These are phyloP conservation scores for Agapostemon virescens DNA, from an alignment of 2,888 invertebrate species.

Conservation along the genomic window DNA sequence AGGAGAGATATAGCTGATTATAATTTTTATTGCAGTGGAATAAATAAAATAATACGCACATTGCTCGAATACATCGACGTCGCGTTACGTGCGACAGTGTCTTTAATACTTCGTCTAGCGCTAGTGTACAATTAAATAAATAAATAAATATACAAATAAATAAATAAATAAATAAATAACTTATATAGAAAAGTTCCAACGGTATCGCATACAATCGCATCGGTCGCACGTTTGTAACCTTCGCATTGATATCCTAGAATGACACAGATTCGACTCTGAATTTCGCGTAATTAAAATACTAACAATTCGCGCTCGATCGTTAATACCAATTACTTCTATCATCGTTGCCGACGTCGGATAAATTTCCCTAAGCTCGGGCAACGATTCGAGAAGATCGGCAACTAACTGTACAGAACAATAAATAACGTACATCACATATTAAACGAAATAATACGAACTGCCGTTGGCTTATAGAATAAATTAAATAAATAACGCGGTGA, in stretches of 20 bases:
- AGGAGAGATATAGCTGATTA: slow-evolving; percentile 49
- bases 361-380: background rate
- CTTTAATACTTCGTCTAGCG: slow-evolving; percentile 41
- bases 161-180: slow-evolving; percentile 65
- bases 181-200: slow-evolving; percentile 33
- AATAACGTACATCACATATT: slow-evolving; percentile 22
- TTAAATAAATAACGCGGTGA: background rate
- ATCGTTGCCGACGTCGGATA: background rate
- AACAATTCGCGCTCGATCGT: background rate
- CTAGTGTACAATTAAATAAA: slow-evolving; percentile 51
- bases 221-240: background rate
- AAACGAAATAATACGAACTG: background rate
- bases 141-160: slow-evolving; percentile 68
- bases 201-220: background rate
- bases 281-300: slow-evolving; percentile 7
- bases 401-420: slow-evolving; percentile 21
- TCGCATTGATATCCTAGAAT: background rate
- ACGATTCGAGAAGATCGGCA: slow-evolving; percentile 21
- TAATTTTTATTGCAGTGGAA: slow-evolving; percentile 66
- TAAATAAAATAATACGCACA: slow-evolving; percentile 45
- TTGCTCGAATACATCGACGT: slow-evolving; percentile 16
- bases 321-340: slow-evolving; percentile 13
- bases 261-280: background rate
- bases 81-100: slow-evolving; percentile 25
- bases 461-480: background rate